These are phyloP conservation scores for Rhopilema esculentum DNA, from an alignment of 30 jellyfish, hydroid and myxozoan species.

Conservation along the genomic window DNA sequence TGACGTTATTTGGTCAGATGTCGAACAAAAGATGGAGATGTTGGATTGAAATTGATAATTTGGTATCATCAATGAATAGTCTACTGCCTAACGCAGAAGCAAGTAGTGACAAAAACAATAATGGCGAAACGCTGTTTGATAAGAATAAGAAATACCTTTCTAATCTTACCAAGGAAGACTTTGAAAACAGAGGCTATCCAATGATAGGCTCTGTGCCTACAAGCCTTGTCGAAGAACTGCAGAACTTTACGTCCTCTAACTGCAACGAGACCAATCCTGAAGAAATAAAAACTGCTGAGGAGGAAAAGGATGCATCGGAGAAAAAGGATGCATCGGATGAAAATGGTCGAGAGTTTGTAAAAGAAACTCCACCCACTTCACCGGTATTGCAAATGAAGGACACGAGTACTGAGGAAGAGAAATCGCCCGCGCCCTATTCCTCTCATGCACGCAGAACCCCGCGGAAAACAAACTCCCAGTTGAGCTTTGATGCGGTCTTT, in stretches of 20 bases:
- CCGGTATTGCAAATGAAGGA: constrained; percentile 25
- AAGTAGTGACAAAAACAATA: constrained; percentile 5
- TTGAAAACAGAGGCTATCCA: constrained; percentile 50
- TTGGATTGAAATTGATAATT: constrained; percentile 83
- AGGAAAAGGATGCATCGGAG: neutral
- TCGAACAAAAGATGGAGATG: constrained; percentile 93
- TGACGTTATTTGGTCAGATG: constrained; percentile 85
- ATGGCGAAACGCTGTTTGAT: constrained; percentile 19
- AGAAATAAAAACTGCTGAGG: neutral
- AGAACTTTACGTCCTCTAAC: neutral
- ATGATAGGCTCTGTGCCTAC: constrained; percentile 72
- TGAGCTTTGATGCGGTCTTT: constrained; percentile 63
- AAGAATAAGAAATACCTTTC: constrained; percentile 15
- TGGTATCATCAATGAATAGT: constrained; percentile 68
- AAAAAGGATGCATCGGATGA: constrained; percentile 18
- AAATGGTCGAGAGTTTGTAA: neutral
- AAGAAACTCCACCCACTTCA: constrained; percentile 71
- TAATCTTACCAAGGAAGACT: constrained; percentile 20
- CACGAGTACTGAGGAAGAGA: constrained; percentile 24
- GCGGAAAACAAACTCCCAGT: constrained; percentile 64
- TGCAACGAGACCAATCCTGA: neutral
- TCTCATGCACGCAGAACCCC: constrained; percentile 71
- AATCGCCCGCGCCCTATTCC: constrained; percentile 62
- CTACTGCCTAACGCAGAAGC: constrained; percentile 59
- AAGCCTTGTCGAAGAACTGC: constrained; percentile 59